A percentile compares a stretch with the other conserved stretches of the same genome.
Conservation (phyloP, 1,140 invertebrate genomes). For the Hyles vespertilio region DNA sequence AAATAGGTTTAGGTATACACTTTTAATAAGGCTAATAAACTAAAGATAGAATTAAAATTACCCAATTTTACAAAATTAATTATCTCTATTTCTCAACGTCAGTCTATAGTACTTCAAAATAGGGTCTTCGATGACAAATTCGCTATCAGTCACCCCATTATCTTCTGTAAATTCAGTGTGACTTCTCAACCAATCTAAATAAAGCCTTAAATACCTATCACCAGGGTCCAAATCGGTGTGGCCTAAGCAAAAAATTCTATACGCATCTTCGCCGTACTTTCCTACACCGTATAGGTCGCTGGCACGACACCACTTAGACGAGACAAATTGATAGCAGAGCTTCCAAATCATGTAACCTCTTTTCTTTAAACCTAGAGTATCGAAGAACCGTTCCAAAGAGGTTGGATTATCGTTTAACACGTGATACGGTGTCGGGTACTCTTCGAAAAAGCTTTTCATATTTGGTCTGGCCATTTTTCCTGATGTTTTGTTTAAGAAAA, state of each 20-base stretch:
- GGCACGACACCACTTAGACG: conserved; percentile 74
- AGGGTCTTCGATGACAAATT: conserved; percentile 63
- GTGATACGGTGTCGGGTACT: conserved; percentile 68
- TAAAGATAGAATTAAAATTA: too few species aligned
- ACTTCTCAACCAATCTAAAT: conserved; percentile 71
- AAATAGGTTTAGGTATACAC: too few species aligned
- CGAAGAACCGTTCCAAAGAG: conserved; percentile 70
- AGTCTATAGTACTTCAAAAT: conserved; percentile 65
- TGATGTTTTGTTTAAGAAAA: conserved; percentile 76
- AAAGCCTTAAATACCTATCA: conserved; percentile 75
- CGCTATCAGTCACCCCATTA: conserved; percentile 56
- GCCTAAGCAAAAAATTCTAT: conserved; percentile 75
- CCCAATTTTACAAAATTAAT: conserved; percentile 1
- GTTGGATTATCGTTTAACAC: conserved; percentile 59
- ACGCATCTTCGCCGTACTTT: conserved; percentile 77
- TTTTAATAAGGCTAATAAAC: too few species aligned
- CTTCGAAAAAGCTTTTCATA: conserved; percentile 70
- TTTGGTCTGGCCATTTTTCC: conserved; percentile 64
- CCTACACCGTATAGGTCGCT: conserved; percentile 76
- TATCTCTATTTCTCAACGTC: conserved; percentile 43
- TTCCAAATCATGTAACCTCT: conserved; percentile 74
- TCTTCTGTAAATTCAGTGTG: conserved; percentile 63
- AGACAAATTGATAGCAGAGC: conserved; percentile 74
- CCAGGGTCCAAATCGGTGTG: conserved; percentile 74
- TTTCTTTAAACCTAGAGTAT: conserved; percentile 68